Evolutionary conservation across 2,888 invertebrate genomes (phyloP), one percentile per base, ranked within the genome.

Genomic region (Campaea margaritaria): DNA sequence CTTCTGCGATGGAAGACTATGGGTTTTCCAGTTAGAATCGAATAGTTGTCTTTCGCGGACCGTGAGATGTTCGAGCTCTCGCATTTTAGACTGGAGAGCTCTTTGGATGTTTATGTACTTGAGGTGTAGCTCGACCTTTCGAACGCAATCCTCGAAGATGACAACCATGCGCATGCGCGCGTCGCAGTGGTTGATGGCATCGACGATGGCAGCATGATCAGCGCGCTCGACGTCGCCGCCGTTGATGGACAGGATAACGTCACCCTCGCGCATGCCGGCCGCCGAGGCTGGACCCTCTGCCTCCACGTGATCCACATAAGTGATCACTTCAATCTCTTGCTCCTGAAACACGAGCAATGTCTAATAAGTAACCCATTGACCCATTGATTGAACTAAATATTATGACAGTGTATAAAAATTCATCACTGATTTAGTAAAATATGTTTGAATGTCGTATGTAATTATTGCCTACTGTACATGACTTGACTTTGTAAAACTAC

Each of bases 281-380:
- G 95, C 94, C 76, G 96, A 97, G 0, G 99, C 99, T 0, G 99
- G 96, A 0, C 99, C 98, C 68, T 97, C 97, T 63, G 96, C 95
- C 73, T 98, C 98, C 56, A 99, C 98, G 83, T 98, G 98, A 82
- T 99, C 99, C 45, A 99, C 98, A 82, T 99, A 99, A 0, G 99
- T 99, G 59, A 99, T 97, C 93, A 98, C 96, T 87, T 99, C 99
- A 61, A 98, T 96, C 84, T 98, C 98, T 82, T 97, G 96, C 75
- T 97, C 98, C 90, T 93, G 76, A 10, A 70, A 56, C 8, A 27
- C n/a, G 34, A 27, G 11, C 0, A 34, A 13, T 2, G 21, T 39
- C 34, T 39, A 48, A 48, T 46, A 12, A 34, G 16, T 34, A 5
- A 21, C 21, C 21, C 2, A 3, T 21, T 5, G 21, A 3, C 2